phyloP scores from a whole-genome alignment of 2,797 vertebrate species.

The Poliocrania exsul region DNA sequence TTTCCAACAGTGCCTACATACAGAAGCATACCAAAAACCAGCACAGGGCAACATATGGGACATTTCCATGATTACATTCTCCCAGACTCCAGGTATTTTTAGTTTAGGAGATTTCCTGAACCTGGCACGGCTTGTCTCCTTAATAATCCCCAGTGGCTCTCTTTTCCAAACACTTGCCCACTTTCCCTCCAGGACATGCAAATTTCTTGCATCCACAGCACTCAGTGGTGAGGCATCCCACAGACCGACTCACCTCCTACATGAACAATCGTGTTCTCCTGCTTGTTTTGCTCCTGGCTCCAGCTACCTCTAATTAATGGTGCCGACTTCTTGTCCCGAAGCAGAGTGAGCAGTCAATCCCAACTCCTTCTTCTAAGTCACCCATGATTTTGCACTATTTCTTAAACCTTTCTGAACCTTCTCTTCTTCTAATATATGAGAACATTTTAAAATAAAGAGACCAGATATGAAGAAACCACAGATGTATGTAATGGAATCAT shows the following conservation, averaged over 20 bases:
- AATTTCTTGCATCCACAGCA: conserved; percentile 43
- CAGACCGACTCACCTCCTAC: conserved; percentile 12
- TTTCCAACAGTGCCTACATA: background rate
- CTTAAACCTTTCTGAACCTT: background rate
- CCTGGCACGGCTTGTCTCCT: background rate
- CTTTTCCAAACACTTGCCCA: conserved; percentile 22
- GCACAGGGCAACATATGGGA: background rate
- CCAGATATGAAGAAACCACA: background rate
- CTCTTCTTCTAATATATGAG: background rate
- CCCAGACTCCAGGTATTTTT: background rate
- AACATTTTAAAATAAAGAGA: background rate
- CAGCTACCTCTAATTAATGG: conserved; percentile 44
- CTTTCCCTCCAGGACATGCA: conserved; percentile 56
- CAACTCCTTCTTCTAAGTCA: background rate
- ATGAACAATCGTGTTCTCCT: background rate
- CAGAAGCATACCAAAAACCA: accelerated
- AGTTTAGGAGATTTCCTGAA: background rate
- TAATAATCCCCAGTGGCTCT: conserved; percentile 30
- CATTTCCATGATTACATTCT: background rate
- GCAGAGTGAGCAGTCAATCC: background rate
- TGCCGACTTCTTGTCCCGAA: background rate
- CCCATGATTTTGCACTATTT: background rate
- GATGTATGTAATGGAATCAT: background rate
- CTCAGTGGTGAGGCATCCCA: conserved; percentile 17
- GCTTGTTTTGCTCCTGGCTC: conserved; percentile 46